Conservation (phyloP, 2,113 vertebrate species). For the Oceanodroma tethys region DNA sequence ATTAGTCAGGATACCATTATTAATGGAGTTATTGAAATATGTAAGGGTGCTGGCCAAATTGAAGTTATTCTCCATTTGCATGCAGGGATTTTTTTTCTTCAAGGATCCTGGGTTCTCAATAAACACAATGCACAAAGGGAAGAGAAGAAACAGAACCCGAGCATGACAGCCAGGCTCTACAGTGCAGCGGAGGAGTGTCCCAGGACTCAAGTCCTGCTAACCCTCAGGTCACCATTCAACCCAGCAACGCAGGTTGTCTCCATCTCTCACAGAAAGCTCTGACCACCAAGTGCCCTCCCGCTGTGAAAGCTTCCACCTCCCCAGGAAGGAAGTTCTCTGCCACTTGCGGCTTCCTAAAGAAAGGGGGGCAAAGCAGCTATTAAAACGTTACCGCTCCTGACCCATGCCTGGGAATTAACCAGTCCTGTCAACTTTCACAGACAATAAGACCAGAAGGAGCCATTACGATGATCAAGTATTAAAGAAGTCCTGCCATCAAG, state of each 20-base stretch:
- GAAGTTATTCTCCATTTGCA: neutral
- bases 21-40: neutral
- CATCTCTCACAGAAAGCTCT: neutral
- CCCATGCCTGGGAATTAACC: neutral
- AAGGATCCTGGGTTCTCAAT: neutral
- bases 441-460: neutral
- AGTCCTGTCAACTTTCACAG: neutral
- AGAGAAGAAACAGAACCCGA: neutral
- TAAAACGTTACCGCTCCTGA: neutral
- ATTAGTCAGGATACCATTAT: neutral
- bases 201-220: neutral
- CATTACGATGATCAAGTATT: neutral
- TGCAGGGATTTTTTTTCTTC: neutral
- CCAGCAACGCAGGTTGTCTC: neutral
- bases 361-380: neutral
- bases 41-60: neutral
- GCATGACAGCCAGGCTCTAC: neutral
- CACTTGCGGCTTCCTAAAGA: neutral
- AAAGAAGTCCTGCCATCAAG: neutral
- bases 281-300: neutral
- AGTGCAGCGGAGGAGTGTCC: fast-evolving
- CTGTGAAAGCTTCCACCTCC: neutral
- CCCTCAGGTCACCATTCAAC: neutral
- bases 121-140: neutral
- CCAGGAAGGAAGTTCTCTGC: neutral